phyloP scores from a whole-genome alignment of 2,797 vertebrate species.

The Apodemus agrarius region DNA sequence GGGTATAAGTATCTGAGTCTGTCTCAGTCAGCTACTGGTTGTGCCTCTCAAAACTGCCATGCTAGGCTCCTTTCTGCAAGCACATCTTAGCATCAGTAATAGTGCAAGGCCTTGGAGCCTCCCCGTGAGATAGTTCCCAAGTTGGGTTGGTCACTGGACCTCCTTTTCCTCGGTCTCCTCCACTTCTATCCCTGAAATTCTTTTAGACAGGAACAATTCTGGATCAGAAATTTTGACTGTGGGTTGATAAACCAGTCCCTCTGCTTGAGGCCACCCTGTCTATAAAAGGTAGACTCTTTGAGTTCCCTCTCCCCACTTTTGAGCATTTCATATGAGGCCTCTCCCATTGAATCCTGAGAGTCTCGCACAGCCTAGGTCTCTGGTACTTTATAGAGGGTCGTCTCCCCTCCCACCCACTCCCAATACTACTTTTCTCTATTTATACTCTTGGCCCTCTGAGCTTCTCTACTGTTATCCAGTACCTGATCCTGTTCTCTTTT shows the following conservation, averaged over 20 bases:
- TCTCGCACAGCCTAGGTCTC: not conserved
- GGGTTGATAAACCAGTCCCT: not conserved
- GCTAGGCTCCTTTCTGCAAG: not conserved
- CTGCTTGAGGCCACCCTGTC: not conserved
- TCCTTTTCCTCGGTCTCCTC: not conserved
- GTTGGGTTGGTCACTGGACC: not conserved
- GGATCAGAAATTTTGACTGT: not conserved
- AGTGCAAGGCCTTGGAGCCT: not conserved
- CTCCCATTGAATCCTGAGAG: not conserved
- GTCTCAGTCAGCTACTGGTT: too few relatives aligned
- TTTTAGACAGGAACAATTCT: not conserved
- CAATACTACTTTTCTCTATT: not conserved
- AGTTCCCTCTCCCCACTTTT: not conserved
- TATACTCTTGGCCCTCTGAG: not conserved
- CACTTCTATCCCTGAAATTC: not conserved
- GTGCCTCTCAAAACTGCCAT: not conserved
- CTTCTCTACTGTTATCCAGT: not conserved
- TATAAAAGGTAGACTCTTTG: not conserved
- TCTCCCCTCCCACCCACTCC: too few relatives aligned
- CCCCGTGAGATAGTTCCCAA: not conserved
- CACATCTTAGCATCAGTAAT: not conserved
- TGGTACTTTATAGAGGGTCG: not conserved
- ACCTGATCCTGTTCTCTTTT: not conserved
- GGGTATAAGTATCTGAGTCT: too few relatives aligned
- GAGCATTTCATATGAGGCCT: not conserved